These are phyloP conservation scores for Candoia aspera DNA, from an alignment of 2,113 vertebrate genomes.

Conservation along the genomic window DNA sequence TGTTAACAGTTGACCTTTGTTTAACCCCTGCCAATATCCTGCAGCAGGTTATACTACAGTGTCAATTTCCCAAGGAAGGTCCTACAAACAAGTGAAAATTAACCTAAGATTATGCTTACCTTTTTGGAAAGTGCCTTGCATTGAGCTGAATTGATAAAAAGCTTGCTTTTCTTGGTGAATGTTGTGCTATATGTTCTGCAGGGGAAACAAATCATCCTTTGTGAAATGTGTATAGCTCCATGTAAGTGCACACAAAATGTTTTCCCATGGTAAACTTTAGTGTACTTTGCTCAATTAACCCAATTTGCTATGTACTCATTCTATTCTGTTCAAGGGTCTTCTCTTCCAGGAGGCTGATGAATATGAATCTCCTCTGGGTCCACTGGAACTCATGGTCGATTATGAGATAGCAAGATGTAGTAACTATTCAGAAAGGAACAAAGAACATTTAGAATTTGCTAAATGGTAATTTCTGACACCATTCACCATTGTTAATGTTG, in stretches of 20 bases:
- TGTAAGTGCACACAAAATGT: background rate
- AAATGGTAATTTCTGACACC: background rate
- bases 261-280: background rate
- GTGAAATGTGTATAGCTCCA: background rate
- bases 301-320: background rate
- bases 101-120: background rate
- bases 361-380: background rate
- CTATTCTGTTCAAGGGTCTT: background rate
- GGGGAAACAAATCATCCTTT: background rate
- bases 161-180: background rate
- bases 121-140: background rate
- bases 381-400: background rate
- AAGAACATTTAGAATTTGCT: background rate
- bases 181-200: background rate
- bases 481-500: background rate
- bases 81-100: background rate
- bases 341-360: background rate
- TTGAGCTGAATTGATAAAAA: background rate
- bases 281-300: background rate
- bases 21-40: background rate
- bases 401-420: background rate
- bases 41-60: background rate
- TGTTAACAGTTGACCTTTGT: background rate
- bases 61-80: background rate
- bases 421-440: background rate